Percentiles rank a stretch among this genome's conserved stretches.
Evolutionary conservation across 2,113 vertebrate species (phyloP).

Genomic region (Forbesichthys papilliferus): DNA sequence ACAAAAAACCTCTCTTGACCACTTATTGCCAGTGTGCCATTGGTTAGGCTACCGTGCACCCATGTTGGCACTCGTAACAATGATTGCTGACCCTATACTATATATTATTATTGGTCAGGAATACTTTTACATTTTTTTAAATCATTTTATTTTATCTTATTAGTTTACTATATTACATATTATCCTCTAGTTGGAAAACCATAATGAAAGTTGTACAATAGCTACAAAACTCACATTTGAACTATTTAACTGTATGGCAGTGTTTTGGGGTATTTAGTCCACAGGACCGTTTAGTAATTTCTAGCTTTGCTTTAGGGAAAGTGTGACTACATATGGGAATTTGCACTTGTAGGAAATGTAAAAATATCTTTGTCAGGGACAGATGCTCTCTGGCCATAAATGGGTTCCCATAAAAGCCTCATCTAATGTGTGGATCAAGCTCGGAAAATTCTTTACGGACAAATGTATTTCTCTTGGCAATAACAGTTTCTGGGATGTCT

Average conservation of each 20-base stretch:
- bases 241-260: too few relatives aligned
- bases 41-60: not conserved
- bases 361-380: conserved; percentile 30
- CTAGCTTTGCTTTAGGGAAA: conserved; percentile 19
- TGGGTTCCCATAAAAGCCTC: conserved; percentile 18
- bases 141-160: not conserved
- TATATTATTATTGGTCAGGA: not conserved
- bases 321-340: conserved; percentile 11
- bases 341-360: conserved; percentile 22
- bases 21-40: not conserved
- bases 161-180: too few relatives aligned
- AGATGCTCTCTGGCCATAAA: conserved; percentile 35
- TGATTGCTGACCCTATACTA: too few relatives aligned
- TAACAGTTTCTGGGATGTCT: not conserved
- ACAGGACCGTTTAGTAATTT: not conserved
- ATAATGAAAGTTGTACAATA: not conserved
- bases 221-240: not conserved
- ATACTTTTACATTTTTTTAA: not conserved
- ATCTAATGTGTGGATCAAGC: conserved; percentile 1
- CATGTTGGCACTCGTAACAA: too few relatives aligned
- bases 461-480: conserved; percentile 19
- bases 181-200: not conserved
- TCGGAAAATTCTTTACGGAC: conserved; percentile 45
- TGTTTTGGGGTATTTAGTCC: too few relatives aligned
- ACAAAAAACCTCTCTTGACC: not conserved